Base-by-base conservation (phyloP, 2,888 invertebrate species). In the Cephus rjabovi region DNA sequence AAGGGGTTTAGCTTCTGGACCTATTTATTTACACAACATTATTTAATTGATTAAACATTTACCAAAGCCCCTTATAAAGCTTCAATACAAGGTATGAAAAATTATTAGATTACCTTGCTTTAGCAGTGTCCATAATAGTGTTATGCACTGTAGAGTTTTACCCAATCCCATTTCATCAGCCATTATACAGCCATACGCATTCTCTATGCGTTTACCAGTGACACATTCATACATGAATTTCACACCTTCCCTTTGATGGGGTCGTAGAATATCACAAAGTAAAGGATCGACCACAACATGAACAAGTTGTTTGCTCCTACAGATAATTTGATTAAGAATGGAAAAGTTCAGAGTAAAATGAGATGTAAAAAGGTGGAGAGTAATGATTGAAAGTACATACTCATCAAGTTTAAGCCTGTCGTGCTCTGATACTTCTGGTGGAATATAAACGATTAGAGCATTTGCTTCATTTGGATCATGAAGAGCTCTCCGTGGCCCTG, bases 141-240 rank as follows among this genome's bases (percentile, higher is more conserved):
- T 96, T 78, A 99, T 98, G 91, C 99, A 99, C 91, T 99, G 99
- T 12, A 99, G 92, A 0, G 99, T 99, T 92, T 99, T 99, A 1
- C 99, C 99, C 68, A 99, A 93, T 86, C 97, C 99, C 99, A 99
- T 99, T 94, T 99, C 99, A 92, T 99, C 99, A 4, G 99, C 99
- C 99, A 99, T 99, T 74, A 99, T 99, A 87, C 99, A 99, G 0
- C 99, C 99, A 91, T 94, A 96, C 37, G 96, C 96, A 80, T 95
- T 94, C 79, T 96, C 96, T 84, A 98, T 98, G 87, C 97, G 96
- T 69, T 94, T 93, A 1, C 99, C 99, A 12, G 97, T 98, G 4
- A 99, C 98, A 93, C 99, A 99, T 90, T 99, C 98, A 89, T 98
- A 99, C 98, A 99, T 99, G 90, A 99, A 99, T 90, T 97, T 97